Evolutionary conservation across 2,888 invertebrate species (phyloP).

Genomic region (Leistus spinibarbis): DNA sequence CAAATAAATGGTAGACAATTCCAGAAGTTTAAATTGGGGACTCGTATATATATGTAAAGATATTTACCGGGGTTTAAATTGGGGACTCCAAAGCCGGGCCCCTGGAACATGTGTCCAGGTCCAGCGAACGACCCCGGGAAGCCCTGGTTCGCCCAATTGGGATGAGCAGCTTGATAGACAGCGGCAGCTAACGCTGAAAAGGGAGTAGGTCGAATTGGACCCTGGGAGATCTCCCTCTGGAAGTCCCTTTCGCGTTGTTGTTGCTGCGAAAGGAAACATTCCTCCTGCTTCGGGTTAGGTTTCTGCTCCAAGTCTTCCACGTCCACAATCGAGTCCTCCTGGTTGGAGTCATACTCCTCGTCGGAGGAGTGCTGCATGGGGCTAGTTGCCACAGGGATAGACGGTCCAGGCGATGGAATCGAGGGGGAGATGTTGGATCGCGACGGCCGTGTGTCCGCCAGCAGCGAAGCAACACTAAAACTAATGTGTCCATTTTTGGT

Average conservation of each 20-base stretch:
- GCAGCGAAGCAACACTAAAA: conserved; percentile 87
- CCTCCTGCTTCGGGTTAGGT: conserved; percentile 48
- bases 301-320: conserved; percentile 73
- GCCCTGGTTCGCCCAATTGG: conserved; percentile 65
- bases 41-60: too few relatives aligned
- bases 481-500: conserved; percentile 71
- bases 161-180: conserved; percentile 61
- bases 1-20: too few relatives aligned
- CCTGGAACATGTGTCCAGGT: conserved; percentile 69
- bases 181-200: conserved; percentile 77
- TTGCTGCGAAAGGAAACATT: conserved; percentile 41
- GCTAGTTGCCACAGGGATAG: conserved; percentile 47
- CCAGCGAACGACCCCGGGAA: conserved; percentile 64
- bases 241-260: conserved; percentile 48
- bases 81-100: conserved; percentile 61
- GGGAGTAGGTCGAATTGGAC: conserved; percentile 77
- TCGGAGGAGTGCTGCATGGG: conserved; percentile 60
- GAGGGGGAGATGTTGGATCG: conserved; percentile 61
- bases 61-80: conserved; percentile 60
- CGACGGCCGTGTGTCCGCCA: conserved; percentile 77
- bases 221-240: conserved; percentile 56
- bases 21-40: too few relatives aligned
- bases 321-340: conserved; percentile 75
- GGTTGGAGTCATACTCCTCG: conserved; percentile 73
- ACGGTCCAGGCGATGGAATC: conserved; percentile 59